These are phyloP conservation scores for Rhopilema esculentum DNA, from an alignment of 30 jellyfish, hydroid and myxozoan species.

Conservation along the genomic window DNA sequence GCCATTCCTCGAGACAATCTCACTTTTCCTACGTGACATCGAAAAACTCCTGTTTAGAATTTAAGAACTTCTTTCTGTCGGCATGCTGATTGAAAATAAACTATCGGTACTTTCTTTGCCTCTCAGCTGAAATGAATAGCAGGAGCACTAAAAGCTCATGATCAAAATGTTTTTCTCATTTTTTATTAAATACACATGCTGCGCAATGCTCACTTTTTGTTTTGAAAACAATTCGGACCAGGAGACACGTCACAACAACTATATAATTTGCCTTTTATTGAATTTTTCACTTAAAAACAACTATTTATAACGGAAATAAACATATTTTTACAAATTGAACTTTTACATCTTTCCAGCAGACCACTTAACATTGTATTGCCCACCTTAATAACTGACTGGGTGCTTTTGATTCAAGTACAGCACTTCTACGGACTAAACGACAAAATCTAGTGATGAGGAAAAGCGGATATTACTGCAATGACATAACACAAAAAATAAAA, in stretches of 20 bases:
- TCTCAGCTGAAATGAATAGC: no score
- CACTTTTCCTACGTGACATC: not conserved
- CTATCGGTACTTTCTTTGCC: no score
- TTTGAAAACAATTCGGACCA: not conserved
- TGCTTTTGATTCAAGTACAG: not conserved
- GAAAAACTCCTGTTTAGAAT: not conserved
- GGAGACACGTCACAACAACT: not conserved
- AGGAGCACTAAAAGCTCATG: not conserved
- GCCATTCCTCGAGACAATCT: not conserved
- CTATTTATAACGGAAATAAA: not conserved
- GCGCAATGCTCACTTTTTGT: not conserved
- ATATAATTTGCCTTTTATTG: not conserved
- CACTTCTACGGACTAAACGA: no score
- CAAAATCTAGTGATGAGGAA: not conserved
- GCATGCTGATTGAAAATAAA: no score
- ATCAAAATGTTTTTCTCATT: not conserved
- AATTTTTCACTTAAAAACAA: not conserved
- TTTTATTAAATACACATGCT: not conserved
- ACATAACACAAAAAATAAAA: not conserved
- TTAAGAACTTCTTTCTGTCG: not conserved
- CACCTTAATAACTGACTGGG: not conserved
- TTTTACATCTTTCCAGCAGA: not conserved
- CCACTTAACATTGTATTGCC: not conserved
- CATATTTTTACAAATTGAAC: not conserved
- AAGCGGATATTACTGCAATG: no score